Conservation (phyloP, 1,140 invertebrate species). For the Drosophila hydei region DNA sequence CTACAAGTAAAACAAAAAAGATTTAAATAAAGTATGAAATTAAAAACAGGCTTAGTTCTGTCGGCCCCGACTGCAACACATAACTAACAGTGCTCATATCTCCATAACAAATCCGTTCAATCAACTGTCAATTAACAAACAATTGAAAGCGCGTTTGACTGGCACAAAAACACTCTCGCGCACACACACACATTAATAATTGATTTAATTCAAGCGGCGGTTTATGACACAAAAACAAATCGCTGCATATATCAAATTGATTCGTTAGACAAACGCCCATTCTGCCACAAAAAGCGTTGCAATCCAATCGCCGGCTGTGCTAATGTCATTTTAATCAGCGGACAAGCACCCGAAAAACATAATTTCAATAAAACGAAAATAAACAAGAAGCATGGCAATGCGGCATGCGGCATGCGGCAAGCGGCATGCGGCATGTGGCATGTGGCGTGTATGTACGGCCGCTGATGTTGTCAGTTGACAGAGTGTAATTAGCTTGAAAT, state of each 20-base stretch:
- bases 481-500: slow-evolving; percentile 54
- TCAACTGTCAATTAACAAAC: slow-evolving; percentile 55
- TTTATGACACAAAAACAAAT: slow-evolving; percentile 46
- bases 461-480: slow-evolving; percentile 38
- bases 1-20: too few species aligned
- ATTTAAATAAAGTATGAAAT: too few species aligned
- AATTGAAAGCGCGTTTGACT: slow-evolving; percentile 38
- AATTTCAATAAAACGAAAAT: slow-evolving; percentile 57
- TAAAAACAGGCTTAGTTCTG: too few species aligned
- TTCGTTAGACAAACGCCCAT: slow-evolving; percentile 12
- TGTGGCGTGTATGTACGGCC: not conserved
- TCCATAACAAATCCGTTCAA: slow-evolving; percentile 30
- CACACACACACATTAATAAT: slow-evolving; percentile 29
- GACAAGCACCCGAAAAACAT: slow-evolving; percentile 26
- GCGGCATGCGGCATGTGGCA: slow-evolving; percentile 2
- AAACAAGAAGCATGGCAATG: slow-evolving; percentile 28
- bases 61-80: not conserved
- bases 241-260: slow-evolving; percentile 35
- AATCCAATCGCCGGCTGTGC: slow-evolving; percentile 11
- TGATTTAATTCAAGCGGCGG: slow-evolving; percentile 43
- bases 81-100: slow-evolving; percentile 5
- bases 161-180: slow-evolving; percentile 4
- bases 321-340: slow-evolving; percentile 64
- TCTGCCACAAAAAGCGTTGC: not conserved
- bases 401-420: slow-evolving; percentile 1